Percentiles rank a stretch among this genome's conserved stretches.
These are phyloP conservation scores for Mellilla xanthometata DNA, from an alignment of 2,888 invertebrate genomes.

Conservation along the genomic window DNA sequence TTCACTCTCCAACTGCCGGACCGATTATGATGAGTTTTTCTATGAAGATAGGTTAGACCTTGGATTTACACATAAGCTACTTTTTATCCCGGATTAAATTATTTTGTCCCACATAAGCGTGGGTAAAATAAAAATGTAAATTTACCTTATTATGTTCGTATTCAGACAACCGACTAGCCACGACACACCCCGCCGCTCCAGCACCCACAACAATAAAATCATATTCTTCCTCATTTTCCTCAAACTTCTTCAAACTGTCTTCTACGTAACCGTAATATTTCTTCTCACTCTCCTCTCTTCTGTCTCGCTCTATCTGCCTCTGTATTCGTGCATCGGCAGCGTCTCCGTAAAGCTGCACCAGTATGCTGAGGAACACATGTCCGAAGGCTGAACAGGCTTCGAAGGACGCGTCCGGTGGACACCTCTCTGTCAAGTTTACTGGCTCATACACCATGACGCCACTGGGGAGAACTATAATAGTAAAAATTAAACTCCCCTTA, in stretches of 20 bases:
- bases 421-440: slow-evolving; percentile 37
- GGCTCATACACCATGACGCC: slow-evolving; percentile 51
- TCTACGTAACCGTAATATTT: background rate
- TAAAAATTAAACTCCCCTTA: too few species aligned
- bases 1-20: too few species aligned
- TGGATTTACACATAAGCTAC: too few species aligned
- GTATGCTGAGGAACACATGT: slow-evolving; percentile 47
- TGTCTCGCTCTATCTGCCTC: background rate
- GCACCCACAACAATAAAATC: slow-evolving; percentile 67
- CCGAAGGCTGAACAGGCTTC: slow-evolving; percentile 52
- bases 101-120: too few species aligned
- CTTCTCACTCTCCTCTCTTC: background rate
- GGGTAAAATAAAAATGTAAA: too few species aligned
- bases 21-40: too few species aligned
- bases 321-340: slow-evolving; percentile 40
- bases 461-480: too few species aligned
- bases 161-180: slow-evolving; percentile 55
- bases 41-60: too few species aligned
- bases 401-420: slow-evolving; percentile 43
- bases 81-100: too few species aligned
- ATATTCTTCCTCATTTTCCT: slow-evolving; percentile 38
- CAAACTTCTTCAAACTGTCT: background rate
- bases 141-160: slow-evolving; percentile 51
- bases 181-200: slow-evolving; percentile 58
- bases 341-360: slow-evolving; percentile 50